A percentile compares a stretch with the other conserved stretches of the same genome.
These are phyloP conservation scores for Vollenhovia emeryi DNA, from an alignment of 1,140 invertebrate genomes.

Conservation along the genomic window DNA sequence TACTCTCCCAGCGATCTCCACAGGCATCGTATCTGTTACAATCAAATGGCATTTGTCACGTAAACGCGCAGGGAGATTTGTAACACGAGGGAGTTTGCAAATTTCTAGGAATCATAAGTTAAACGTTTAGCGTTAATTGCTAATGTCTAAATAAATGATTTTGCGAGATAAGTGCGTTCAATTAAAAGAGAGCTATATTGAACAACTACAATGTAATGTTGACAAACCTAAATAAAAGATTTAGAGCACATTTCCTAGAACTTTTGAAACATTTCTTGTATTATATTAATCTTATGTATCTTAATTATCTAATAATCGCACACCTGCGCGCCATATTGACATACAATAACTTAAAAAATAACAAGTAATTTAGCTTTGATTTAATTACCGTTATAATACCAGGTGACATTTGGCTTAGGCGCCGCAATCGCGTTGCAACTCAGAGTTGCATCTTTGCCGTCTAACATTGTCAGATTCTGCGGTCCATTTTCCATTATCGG, in stretches of 20 bases:
- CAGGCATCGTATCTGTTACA: conserved; percentile 83
- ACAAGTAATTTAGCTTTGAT: conserved; percentile 28
- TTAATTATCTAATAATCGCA: conserved; percentile 2
- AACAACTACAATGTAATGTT: no score
- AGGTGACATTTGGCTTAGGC: conserved; percentile 95
- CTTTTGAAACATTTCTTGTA: no score
- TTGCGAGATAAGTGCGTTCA: no score
- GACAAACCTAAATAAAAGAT: no score
- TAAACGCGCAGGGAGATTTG: not conserved
- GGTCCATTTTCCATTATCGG: conserved; percentile 94
- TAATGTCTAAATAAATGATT: no score
- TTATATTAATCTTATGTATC: not conserved
- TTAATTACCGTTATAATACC: conserved; percentile 93
- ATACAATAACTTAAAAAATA: not conserved
- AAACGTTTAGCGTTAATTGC: no score
- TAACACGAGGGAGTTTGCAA: no score
- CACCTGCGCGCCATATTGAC: not conserved
- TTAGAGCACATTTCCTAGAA: no score
- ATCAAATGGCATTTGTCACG: conserved; percentile 49
- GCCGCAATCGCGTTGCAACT: conserved; percentile 94
- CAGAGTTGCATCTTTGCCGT: conserved; percentile 96
- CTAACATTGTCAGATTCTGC: conserved; percentile 94
- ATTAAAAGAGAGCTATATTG: no score
- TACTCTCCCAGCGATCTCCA: conserved; percentile 89
- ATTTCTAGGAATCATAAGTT: no score